Base-by-base conservation (phyloP, 2,888 invertebrate genomes). In the Anticlea derivata region DNA sequence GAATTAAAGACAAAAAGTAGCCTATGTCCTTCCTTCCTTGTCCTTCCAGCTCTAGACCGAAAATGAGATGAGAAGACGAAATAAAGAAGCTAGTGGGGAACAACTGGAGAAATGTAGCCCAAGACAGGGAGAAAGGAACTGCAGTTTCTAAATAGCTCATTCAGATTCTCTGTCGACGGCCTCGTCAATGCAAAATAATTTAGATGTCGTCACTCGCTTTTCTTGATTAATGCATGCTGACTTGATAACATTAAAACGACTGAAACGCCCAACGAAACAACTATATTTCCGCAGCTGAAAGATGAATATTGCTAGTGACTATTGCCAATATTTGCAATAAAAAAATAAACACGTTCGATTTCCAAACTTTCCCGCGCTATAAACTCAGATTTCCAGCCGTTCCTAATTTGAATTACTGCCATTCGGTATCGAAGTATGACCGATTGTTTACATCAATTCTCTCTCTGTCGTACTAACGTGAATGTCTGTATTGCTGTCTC, bases 61-160 rank as follows among this genome's bases (percentile, higher is more conserved):
- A n/a, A n/a, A n/a, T n/a, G n/a, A n/a, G n/a, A n/a, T n/a, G n/a
- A n/a, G n/a, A n/a, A n/a, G n/a, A n/a, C n/a, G n/a, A n/a, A n/a
- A n/a, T n/a, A n/a, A n/a, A n/a, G n/a, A n/a, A n/a, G n/a, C n/a
- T n/a, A n/a, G n/a, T n/a, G n/a, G n/a, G n/a, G n/a, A n/a, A n/a
- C n/a, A n/a, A n/a, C n/a, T n/a, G n/a, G n/a, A n/a, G n/a, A n/a
- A n/a, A n/a, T n/a, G n/a, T n/a, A n/a, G n/a, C n/a, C n/a, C n/a
- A n/a, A n/a, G n/a, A n/a, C n/a, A n/a, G n/a, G n/a, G n/a, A n/a
- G 17, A 2, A 45, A 23, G 12, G 12, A 68, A 13, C 66, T 64
- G 73, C 76, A 77, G 80, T 80, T 80, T 78, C 80, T 81, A 77
- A 80, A 77, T 77, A 75, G 73, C 77, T 78, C 77, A 76, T 79